Conservation (phyloP, 1,140 invertebrate species). For the Xylocopa sonorina region DNA sequence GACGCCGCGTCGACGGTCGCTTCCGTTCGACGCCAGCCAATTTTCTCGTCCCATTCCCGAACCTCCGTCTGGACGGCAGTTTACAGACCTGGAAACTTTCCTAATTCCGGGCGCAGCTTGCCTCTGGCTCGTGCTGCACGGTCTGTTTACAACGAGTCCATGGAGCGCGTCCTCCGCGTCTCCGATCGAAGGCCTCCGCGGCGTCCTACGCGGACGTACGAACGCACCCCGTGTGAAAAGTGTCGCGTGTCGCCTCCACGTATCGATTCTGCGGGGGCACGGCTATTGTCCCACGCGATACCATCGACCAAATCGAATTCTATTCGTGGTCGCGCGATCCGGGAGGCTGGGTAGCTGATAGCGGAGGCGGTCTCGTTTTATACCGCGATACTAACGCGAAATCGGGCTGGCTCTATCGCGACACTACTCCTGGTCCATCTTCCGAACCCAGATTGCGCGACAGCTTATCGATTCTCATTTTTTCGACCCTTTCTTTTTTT, state of each 20-base stretch:
- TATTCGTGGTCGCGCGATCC: background rate
- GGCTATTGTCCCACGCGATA: slow-evolving; percentile 10
- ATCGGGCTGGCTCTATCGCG: background rate
- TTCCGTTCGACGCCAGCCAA: background rate
- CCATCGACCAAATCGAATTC: slow-evolving; percentile 6
- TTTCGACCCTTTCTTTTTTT: no score
- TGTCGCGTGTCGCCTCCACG: no score
- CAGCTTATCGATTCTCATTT: background rate
- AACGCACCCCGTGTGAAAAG: background rate
- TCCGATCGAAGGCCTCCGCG: slow-evolving; percentile 7
- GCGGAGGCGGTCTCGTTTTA: background rate
- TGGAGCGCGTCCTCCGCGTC: no score
- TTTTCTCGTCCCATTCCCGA: background rate
- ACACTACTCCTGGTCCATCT: background rate
- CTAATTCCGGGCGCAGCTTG: background rate
- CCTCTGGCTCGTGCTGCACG: background rate
- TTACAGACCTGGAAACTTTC: background rate
- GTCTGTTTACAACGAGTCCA: slow-evolving; percentile 11
- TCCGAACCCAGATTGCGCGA: background rate
- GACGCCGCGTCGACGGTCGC: background rate
- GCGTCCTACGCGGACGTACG: no score
- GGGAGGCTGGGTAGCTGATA: background rate
- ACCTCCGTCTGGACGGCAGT: background rate
- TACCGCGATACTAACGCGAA: background rate
- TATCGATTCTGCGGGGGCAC: slow-evolving; percentile 3